Conservation (phyloP, 30 jellyfish, hydroid and myxozoan species). For the Chironex yamaguchii region DNA sequence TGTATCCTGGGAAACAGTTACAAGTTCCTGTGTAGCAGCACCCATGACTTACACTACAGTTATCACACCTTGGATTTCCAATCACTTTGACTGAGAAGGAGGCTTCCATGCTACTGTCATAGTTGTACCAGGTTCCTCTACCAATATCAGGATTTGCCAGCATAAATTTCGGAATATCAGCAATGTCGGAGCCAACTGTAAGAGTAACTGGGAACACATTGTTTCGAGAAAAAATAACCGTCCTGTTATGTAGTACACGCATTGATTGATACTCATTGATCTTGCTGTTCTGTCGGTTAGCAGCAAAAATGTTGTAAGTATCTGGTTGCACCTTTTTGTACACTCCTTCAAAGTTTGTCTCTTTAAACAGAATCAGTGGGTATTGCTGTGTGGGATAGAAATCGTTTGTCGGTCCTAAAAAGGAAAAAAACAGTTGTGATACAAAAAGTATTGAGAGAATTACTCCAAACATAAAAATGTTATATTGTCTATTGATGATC, state of each 20-base stretch:
- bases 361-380: constrained; percentile 83
- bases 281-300: constrained; percentile 84
- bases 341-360: constrained; percentile 77
- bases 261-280: constrained; percentile 69
- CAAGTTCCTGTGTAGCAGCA: constrained; percentile 95
- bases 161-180: constrained; percentile 84
- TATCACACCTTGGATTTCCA: constrained; percentile 82
- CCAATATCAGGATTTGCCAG: constrained; percentile 81
- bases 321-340: constrained; percentile 80
- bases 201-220: constrained; percentile 66
- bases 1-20: constrained; percentile 81
- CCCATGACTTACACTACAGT: constrained; percentile 88
- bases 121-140: constrained; percentile 82
- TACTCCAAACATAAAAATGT: too few relatives aligned
- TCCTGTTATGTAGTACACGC: constrained; percentile 88
- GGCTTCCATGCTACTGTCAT: constrained; percentile 82
- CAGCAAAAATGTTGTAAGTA: constrained; percentile 81
- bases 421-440: background rate
- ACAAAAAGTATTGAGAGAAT: too few relatives aligned
- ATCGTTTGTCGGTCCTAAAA: constrained; percentile 85
- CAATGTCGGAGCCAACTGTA: constrained; percentile 80
- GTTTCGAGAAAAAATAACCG: constrained; percentile 85
- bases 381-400: constrained; percentile 84
- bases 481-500: too few relatives aligned
- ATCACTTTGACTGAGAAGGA: constrained; percentile 81